Base-by-base conservation (phyloP, 2,797 vertebrate genomes). In the Urocyon cinereoargenteus region DNA sequence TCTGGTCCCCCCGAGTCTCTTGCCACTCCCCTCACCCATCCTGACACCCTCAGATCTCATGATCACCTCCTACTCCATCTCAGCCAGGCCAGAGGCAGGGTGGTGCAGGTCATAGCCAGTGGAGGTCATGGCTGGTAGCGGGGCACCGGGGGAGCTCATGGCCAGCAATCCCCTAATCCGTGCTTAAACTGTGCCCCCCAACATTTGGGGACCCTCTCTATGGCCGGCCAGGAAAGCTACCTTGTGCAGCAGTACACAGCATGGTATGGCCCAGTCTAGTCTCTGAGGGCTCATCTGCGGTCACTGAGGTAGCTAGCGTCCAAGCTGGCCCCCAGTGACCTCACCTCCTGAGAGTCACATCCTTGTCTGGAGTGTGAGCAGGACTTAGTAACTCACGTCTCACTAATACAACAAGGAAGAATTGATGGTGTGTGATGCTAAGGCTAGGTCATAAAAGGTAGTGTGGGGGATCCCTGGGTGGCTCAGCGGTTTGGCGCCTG, bases 231-330 rank as follows among this genome's bases (percentile, higher is more conserved):
- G 78, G 36, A 7, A 28, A 36, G 4, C 45, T 22, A 22, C 45
- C 40, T 53, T 4, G 1, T 14, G 28, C 34, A 22, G 4, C 3
- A n/a, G 53, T 28, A 31, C 22, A 11, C 6, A 77, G 53, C n/a
- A 1, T 13, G 4, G 36, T 16, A 16, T 3, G 31, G 24, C 55
- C 34, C 2, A 0, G n/a, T 5, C 15, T 72, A 14, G 6, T 10
- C 7, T 40, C 79, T 49, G 26, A 68, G 68, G 55, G 64, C 15
- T 72, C 40, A 21, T 22, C 3, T 0, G 14, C 24, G 2, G 1
- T 68, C 28, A 28, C 68, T 15, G 8, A 28, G 61, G 66, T 14
- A 28, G n/a, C 28, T 21, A 10, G 8, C 16, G 6, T 61, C 51
- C 66, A n/a, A 11, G 24, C 14, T 40, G 53, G 21, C 34, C 16